Percentiles rank a stretch among this genome's conserved stretches.
phyloP scores from a whole-genome alignment of 2,888 invertebrate species.

The Mamestra brassicae region DNA sequence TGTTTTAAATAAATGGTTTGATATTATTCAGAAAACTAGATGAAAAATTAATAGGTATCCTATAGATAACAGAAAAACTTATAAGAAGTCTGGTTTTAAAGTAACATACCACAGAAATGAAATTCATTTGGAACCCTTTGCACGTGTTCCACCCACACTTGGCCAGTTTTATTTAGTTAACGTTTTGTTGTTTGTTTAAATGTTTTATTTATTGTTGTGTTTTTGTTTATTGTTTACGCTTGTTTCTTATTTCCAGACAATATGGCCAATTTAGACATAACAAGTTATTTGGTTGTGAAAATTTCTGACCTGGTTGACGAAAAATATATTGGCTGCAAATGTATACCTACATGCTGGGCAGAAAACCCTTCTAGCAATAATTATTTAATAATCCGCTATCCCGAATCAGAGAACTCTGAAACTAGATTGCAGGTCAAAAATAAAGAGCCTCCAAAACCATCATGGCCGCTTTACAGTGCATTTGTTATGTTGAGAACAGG shows the following conservation, averaged over 20 bases:
- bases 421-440: slow-evolving; percentile 11
- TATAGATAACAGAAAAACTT: too few species aligned
- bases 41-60: too few species aligned
- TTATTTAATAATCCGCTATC: slow-evolving; percentile 24
- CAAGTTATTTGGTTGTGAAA: slow-evolving; percentile 27
- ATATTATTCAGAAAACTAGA: too few species aligned
- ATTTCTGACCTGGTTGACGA: not conserved
- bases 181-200: too few species aligned
- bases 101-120: too few species aligned
- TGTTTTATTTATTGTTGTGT: too few species aligned
- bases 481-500: slow-evolving; percentile 9
- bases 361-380: not conserved
- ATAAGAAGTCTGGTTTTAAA: too few species aligned
- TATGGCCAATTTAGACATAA: not conserved
- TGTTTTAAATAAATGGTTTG: too few species aligned
- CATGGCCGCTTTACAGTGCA: slow-evolving; percentile 11
- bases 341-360: slow-evolving; percentile 19
- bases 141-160: too few species aligned
- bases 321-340: slow-evolving; percentile 10
- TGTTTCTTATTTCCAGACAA: slow-evolving; percentile 28
- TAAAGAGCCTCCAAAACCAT: slow-evolving; percentile 1
- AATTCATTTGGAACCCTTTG: too few species aligned
- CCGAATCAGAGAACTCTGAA: slow-evolving; percentile 2
- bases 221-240: too few species aligned
- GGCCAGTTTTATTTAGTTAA: too few species aligned